Evolutionary conservation across 2,888 invertebrate species (phyloP).

Genomic region (Caenorhabditis auriculariae): DNA sequence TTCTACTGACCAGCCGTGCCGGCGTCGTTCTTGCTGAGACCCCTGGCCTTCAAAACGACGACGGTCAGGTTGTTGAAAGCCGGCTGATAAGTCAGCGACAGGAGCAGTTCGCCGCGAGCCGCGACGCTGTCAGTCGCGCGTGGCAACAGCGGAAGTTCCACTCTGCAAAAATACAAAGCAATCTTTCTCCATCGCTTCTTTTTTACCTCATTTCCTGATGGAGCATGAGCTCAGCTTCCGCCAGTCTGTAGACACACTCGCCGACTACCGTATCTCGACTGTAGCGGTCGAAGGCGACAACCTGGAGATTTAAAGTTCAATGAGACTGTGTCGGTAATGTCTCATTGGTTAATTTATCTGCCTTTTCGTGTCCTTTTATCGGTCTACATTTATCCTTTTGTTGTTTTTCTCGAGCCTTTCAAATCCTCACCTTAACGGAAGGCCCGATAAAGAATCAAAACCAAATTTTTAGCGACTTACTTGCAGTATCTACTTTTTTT

Average conservation of each 20-base stretch:
- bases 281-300: slow-evolving; percentile 88
- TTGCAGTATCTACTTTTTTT: too few relatives aligned
- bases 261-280: slow-evolving; percentile 97
- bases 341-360: too few relatives aligned
- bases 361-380: too few relatives aligned
- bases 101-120: slow-evolving; percentile 71
- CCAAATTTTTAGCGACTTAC: too few relatives aligned
- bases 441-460: too few relatives aligned
- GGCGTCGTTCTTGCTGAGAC: slow-evolving; percentile 91
- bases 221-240: slow-evolving; percentile 64
- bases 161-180: slow-evolving; percentile 15
- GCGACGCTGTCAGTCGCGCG: slow-evolving; percentile 43
- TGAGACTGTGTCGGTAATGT: too few relatives aligned
- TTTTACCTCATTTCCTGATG: slow-evolving; percentile 35
- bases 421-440: too few relatives aligned
- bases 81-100: slow-evolving; percentile 96
- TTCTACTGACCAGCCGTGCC: slow-evolving; percentile 21
- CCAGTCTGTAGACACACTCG: slow-evolving; percentile 78
- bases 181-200: too few relatives aligned
- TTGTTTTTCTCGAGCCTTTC: neutral
- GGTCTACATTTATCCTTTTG: too few relatives aligned
- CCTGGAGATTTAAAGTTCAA: too few relatives aligned
- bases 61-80: slow-evolving; percentile 92
- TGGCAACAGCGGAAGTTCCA: slow-evolving; percentile 47
- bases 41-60: slow-evolving; percentile 92